phyloP scores from a whole-genome alignment of 2,113 vertebrate genomes.

The Aphyosemion australe region DNA sequence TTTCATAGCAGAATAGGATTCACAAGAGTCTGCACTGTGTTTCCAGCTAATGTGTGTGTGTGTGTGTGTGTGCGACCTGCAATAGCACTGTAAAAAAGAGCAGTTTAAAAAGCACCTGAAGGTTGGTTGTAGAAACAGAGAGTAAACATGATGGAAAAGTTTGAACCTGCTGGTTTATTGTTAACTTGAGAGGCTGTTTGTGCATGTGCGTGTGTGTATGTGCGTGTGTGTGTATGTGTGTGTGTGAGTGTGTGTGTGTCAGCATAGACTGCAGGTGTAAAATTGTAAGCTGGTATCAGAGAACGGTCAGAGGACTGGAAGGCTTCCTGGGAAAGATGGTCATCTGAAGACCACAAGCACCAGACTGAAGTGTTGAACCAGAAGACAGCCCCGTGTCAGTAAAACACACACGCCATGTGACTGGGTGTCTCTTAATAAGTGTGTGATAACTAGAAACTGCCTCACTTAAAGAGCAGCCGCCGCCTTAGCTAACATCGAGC shows the following conservation, averaged over 20 bases:
- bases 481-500: constrained; percentile 4
- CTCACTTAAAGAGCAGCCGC: background rate
- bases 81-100: constrained; percentile 71
- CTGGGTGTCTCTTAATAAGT: background rate
- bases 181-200: constrained; percentile 46
- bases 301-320: constrained; percentile 66
- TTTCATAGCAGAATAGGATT: constrained; percentile 17
- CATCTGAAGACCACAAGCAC: constrained; percentile 65
- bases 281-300: constrained; percentile 69
- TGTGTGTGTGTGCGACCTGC: constrained; percentile 49
- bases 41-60: constrained; percentile 39
- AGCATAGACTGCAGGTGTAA: constrained; percentile 42
- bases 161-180: constrained; percentile 71
- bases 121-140: constrained; percentile 70
- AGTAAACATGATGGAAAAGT: constrained; percentile 61
- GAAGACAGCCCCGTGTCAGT: constrained; percentile 59
- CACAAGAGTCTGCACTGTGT: constrained; percentile 34
- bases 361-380: constrained; percentile 61
- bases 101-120: constrained; percentile 76
- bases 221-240: constrained; percentile 5
- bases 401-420: constrained; percentile 3
- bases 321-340: constrained; percentile 67
- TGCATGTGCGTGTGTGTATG: constrained; percentile 8
- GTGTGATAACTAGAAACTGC: background rate
- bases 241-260: constrained; percentile 4